Conservation (phyloP, 1,140 invertebrate species). For the Achatina immaculata region DNA sequence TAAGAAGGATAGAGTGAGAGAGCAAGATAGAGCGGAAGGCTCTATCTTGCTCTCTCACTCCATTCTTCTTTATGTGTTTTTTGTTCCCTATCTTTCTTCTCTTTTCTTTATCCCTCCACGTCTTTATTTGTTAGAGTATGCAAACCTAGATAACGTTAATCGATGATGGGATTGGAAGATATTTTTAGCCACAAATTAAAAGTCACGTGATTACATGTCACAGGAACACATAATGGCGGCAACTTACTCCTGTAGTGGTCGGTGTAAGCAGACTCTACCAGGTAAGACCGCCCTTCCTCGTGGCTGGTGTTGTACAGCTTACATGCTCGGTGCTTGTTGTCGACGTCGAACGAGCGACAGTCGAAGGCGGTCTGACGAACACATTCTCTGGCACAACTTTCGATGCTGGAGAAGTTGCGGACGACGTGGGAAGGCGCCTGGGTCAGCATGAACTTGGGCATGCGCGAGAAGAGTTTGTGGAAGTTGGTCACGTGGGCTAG, state of each 20-base stretch:
- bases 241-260: slow-evolving; percentile 66
- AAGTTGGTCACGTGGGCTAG: slow-evolving; percentile 41
- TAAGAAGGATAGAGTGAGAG: no score
- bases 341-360: slow-evolving; percentile 62
- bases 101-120: no score
- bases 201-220: no score
- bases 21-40: no score
- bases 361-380: slow-evolving; percentile 57
- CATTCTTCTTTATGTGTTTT: no score
- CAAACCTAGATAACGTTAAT: no score
- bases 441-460: slow-evolving; percentile 51
- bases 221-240: no score
- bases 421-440: slow-evolving; percentile 49
- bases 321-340: slow-evolving; percentile 52
- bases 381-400: slow-evolving; percentile 55
- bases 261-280: slow-evolving; percentile 46
- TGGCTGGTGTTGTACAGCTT: slow-evolving; percentile 56
- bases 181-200: no score
- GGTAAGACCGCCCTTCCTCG: slow-evolving; percentile 46
- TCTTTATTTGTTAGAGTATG: no score
- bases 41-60: no score
- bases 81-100: no score
- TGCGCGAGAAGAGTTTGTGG: slow-evolving; percentile 51
- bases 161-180: no score
- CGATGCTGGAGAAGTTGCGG: slow-evolving; percentile 46